Conservation (phyloP, 1,140 invertebrate species). For the Chrysomallon squamiferum region DNA sequence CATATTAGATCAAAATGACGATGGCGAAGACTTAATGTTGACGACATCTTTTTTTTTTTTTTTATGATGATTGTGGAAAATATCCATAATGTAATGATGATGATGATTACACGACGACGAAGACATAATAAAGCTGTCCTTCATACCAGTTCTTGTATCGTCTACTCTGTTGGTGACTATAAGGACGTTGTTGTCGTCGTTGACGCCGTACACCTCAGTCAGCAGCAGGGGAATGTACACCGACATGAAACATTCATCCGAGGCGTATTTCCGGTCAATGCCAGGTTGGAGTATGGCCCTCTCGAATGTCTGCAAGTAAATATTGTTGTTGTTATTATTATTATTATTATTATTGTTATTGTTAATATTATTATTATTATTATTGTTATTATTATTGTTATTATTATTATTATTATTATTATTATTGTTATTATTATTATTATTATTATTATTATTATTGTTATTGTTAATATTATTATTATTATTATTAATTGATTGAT, state of each 20-base stretch:
- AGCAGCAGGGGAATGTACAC: not conserved
- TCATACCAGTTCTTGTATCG: not conserved
- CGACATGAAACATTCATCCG: not conserved
- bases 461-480: too few relatives aligned
- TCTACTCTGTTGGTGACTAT: not conserved
- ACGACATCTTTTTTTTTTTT: too few relatives aligned
- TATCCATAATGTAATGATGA: not conserved
- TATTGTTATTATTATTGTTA: not conserved
- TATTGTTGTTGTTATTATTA: not conserved
- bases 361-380: not conserved
- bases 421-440: not conserved
- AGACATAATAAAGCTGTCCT: not conserved
- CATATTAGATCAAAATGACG: too few relatives aligned
- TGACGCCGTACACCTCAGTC: not conserved
- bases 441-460: not conserved
- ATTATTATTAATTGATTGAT: too few relatives aligned
- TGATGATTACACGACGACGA: not conserved
- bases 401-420: not conserved
- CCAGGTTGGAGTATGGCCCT: not conserved
- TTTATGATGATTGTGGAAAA: not conserved
- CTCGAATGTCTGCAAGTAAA: not conserved
- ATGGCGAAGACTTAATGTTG: too few relatives aligned
- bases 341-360: not conserved
- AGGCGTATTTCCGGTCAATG: not conserved
- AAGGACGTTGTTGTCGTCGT: not conserved